phyloP scores from a whole-genome alignment of 2,797 vertebrate species.

The Sebastes umbrosus region DNA sequence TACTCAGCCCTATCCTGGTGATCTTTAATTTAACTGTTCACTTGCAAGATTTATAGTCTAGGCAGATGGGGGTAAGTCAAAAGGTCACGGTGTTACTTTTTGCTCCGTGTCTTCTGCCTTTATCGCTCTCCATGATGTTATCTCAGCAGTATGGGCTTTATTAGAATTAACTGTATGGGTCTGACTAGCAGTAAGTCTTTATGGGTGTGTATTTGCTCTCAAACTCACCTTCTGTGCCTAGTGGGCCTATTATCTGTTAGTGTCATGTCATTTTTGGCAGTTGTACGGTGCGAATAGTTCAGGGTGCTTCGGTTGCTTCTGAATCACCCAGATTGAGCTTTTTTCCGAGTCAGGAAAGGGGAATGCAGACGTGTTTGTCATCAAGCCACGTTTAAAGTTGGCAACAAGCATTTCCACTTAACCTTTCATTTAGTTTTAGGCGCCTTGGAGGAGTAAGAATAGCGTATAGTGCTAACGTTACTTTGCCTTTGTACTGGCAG shows the following conservation, averaged over 20 bases:
- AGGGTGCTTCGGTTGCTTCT: background rate
- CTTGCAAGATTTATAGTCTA: background rate
- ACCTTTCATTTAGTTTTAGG: constrained; percentile 35
- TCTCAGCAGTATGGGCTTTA: constrained; percentile 7
- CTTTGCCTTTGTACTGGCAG: constrained; percentile 58
- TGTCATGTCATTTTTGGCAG: constrained; percentile 5
- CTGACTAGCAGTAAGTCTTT: constrained; percentile 2
- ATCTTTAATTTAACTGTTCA: constrained; percentile 8
- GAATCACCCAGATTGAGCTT: constrained; percentile 20
- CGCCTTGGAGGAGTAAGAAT: constrained; percentile 18
- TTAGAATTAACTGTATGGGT: constrained; percentile 2
- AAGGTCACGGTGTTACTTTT: constrained; percentile 6
- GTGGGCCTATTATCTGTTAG: constrained; percentile 23
- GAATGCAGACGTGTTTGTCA: constrained; percentile 4
- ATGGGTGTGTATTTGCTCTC: background rate
- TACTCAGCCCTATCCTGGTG: background rate
- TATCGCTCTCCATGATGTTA: constrained; percentile 1
- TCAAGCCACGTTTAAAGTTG: constrained; percentile 8
- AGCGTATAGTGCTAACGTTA: constrained; percentile 3
- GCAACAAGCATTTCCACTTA: constrained; percentile 36
- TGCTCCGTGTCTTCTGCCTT: background rate
- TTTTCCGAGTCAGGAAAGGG: constrained; percentile 1
- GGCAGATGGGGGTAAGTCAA: constrained; percentile 6
- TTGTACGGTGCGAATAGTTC: background rate
- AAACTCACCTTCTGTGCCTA: constrained; percentile 1